Evolutionary conservation across 2,888 invertebrate species (phyloP).

Genomic region (Cenopis cana): DNA sequence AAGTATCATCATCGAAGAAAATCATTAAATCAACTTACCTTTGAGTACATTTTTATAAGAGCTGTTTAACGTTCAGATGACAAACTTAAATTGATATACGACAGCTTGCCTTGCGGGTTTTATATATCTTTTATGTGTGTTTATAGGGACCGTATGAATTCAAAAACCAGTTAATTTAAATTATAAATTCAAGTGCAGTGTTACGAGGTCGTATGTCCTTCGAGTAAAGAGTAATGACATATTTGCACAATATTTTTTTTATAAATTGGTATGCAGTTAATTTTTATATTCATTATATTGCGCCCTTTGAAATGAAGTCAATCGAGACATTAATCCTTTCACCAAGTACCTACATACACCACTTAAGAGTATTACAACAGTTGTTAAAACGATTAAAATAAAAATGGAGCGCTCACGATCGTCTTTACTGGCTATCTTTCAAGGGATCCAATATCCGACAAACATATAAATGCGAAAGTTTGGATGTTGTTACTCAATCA

Average conservation of each 20-base stretch:
- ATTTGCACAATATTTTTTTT: not conserved
- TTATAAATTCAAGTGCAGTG: slow-evolving; percentile 6
- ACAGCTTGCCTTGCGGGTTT: not conserved
- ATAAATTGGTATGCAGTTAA: not conserved
- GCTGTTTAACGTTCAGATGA: not conserved
- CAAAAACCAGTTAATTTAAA: slow-evolving; percentile 6
- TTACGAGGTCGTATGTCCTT: slow-evolving; percentile 4
- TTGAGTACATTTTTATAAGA: not conserved
- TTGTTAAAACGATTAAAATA: not conserved
- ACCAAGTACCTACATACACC: not conserved
- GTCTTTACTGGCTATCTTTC: not conserved
- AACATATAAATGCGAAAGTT: no score
- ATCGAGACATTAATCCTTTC: slow-evolving; percentile 2
- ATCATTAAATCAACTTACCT: slow-evolving; percentile 5
- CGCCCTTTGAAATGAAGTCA: not conserved
- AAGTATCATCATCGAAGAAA: no score
- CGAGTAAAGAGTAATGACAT: not conserved
- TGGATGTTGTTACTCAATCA: no score
- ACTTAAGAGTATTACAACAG: not conserved
- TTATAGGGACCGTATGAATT: not conserved
- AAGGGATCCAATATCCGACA: no score
- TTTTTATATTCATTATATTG: not conserved
- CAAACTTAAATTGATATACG: slow-evolving; percentile 3
- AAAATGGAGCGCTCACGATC: no score
- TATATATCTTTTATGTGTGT: not conserved